Conservation (phyloP, 2,797 vertebrate genomes). For the Spinus pinus region DNA sequence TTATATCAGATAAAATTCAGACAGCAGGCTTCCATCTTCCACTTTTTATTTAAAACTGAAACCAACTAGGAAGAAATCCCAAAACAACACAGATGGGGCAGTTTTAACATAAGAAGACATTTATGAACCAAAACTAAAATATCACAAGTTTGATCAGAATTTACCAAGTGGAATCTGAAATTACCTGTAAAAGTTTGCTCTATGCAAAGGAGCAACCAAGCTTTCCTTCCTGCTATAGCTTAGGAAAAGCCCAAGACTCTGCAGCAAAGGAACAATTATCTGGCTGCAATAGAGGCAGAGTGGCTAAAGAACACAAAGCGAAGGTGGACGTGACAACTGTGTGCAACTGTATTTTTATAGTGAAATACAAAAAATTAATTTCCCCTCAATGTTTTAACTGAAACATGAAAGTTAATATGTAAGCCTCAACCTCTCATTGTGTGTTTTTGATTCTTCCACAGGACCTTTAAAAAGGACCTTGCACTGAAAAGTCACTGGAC, state of each 20-base stretch:
- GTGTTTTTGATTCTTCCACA: not conserved
- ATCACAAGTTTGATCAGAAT: not conserved
- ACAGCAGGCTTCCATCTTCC: not conserved
- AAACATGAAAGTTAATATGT: not conserved
- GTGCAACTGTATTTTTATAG: not conserved
- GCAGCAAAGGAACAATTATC: not conserved
- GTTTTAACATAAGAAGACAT: not conserved
- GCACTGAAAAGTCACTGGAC: not conserved
- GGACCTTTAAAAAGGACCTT: not conserved
- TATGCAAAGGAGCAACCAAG: not conserved
- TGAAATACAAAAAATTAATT: not conserved
- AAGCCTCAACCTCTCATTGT: not conserved
- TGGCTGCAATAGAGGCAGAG: not conserved
- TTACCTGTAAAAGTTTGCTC: not conserved
- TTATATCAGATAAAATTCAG: not conserved
- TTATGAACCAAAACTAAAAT: not conserved
- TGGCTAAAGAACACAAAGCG: not conserved
- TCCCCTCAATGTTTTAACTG: not conserved
- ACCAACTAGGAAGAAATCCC: not conserved
- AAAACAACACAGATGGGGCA: not conserved
- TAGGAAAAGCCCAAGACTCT: not conserved
- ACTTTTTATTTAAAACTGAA: not conserved
- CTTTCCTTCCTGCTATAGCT: not conserved
- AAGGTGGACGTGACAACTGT: not conserved
- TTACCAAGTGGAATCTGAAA: not conserved